Percentiles rank a stretch among this genome's conserved stretches.
phyloP scores from a whole-genome alignment of 2,113 vertebrate genomes.

The Ceyx melanurus region DNA sequence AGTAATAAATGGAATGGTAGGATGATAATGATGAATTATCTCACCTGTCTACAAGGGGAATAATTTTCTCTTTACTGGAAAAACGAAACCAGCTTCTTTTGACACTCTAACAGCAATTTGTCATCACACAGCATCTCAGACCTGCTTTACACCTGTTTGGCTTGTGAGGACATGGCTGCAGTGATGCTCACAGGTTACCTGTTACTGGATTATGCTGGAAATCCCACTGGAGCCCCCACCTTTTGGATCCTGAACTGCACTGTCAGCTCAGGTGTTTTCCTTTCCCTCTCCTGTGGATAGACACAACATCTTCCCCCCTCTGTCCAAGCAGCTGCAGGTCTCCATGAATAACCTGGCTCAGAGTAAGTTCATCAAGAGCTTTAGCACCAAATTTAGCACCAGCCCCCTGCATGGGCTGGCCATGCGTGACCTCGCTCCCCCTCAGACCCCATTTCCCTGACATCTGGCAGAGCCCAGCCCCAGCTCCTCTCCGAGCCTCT shows the following conservation, averaged over 20 bases:
- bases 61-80: background rate
- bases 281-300: too few species aligned
- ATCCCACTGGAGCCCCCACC: too few species aligned
- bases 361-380: background rate
- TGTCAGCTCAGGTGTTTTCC: too few species aligned
- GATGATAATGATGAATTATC: background rate
- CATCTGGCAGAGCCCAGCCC: background rate
- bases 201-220: too few species aligned
- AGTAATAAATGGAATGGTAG: too few species aligned
- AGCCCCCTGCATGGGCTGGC: accelerated
- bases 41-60: background rate
- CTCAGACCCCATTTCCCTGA: accelerated
- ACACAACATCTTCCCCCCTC: too few species aligned
- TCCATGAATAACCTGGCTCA: background rate
- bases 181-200: too few species aligned
- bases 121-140: background rate
- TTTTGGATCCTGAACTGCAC: too few species aligned
- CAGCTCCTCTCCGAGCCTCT: background rate
- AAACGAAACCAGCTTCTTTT: background rate
- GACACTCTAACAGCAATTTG: background rate
- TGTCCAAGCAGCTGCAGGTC: too few species aligned
- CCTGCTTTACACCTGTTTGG: background rate
- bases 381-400: background rate
- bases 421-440: accelerated
- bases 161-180: background rate